phyloP scores from a whole-genome alignment of 2,888 invertebrate genomes.

The Helicoverpa assulta region DNA sequence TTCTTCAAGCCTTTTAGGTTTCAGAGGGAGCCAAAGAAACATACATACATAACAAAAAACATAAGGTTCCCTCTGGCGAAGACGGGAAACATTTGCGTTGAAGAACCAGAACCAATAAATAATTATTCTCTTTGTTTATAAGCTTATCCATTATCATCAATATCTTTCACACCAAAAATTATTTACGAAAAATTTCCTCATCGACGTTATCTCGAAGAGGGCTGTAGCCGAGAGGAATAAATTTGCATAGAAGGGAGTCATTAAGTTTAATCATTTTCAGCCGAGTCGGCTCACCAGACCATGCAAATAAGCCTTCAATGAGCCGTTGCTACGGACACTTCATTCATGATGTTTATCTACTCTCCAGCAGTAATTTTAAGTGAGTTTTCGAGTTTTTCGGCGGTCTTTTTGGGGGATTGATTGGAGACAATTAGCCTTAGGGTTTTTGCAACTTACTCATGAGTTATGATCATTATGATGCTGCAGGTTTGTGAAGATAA shows the following conservation, averaged over 20 bases:
- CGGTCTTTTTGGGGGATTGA: too few relatives aligned
- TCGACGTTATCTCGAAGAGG: conserved; percentile 1
- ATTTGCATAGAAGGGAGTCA: conserved; percentile 21
- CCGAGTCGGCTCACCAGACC: conserved; percentile 4
- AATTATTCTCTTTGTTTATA: not conserved
- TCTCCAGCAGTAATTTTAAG: not conserved
- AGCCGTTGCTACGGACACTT: not conserved
- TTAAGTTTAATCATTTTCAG: conserved; percentile 21
- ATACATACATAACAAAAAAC: too few relatives aligned
- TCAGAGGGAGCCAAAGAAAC: too few relatives aligned
- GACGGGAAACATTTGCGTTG: not conserved
- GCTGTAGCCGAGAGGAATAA: conserved; percentile 5
- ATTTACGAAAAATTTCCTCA: conserved; percentile 6
- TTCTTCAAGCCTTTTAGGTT: too few relatives aligned
- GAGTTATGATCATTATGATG: too few relatives aligned
- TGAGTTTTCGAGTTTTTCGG: not conserved
- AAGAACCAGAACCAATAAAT: not conserved
- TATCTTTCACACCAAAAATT: conserved; percentile 1
- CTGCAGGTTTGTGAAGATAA: too few relatives aligned
- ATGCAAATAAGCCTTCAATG: conserved; percentile 25
- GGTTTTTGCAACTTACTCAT: too few relatives aligned
- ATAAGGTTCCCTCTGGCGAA: not conserved
- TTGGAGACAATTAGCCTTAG: too few relatives aligned
- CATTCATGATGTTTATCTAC: conserved; percentile 6
- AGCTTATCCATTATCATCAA: conserved; percentile 8